Conservation (phyloP, 2,113 vertebrate genomes). For the Sigmodon hispidus region DNA sequence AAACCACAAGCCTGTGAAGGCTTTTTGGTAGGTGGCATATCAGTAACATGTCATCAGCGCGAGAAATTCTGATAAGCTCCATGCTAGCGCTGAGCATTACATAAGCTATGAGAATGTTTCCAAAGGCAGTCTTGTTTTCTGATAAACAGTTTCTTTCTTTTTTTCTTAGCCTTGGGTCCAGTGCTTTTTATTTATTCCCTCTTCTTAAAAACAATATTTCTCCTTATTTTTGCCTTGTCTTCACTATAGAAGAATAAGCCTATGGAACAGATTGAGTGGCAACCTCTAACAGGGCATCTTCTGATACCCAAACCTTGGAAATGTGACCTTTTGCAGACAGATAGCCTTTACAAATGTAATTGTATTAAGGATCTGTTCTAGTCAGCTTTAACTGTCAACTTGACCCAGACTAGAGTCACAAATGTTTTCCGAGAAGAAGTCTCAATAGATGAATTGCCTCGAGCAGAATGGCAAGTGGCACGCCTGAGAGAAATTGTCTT, state of each 20-base stretch:
- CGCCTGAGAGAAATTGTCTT: neutral
- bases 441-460: neutral
- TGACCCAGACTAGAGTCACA: neutral
- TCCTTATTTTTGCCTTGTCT: neutral
- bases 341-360: neutral
- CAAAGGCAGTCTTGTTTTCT: neutral
- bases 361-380: neutral
- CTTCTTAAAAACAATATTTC: neutral
- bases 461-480: neutral
- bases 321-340: neutral
- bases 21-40: neutral
- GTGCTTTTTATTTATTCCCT: neutral
- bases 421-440: neutral
- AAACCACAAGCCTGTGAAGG: neutral
- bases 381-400: neutral
- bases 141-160: neutral
- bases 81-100: neutral
- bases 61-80: neutral
- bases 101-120: neutral
- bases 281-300: neutral
- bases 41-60: neutral
- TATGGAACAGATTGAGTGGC: neutral
- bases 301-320: neutral
- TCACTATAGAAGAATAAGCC: neutral
- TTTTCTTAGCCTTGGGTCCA: neutral